Percentiles rank a stretch among this genome's conserved stretches.
Conservation (phyloP, 2,797 vertebrate species). For the Coregonus sp. region DNA sequence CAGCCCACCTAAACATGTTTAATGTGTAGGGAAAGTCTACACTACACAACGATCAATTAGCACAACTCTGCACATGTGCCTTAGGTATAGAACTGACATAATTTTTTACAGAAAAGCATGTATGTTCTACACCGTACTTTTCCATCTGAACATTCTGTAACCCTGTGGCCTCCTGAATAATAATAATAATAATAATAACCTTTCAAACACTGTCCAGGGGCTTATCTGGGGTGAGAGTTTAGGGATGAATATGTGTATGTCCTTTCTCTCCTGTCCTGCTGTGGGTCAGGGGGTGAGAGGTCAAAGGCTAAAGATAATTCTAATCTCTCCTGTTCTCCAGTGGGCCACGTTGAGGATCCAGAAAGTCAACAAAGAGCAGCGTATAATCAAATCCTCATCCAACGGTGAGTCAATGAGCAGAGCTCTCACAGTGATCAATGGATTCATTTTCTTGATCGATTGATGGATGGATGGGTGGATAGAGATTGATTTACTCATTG, state of each 20-base stretch:
- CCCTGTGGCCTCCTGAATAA: too few species aligned
- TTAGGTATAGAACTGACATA: too few species aligned
- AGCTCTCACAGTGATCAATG: neutral
- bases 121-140: too few species aligned
- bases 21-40: too few species aligned
- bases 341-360: constrained; percentile 94
- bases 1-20: too few species aligned
- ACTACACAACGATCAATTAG: too few species aligned
- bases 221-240: too few species aligned
- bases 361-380: constrained; percentile 71
- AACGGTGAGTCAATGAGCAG: constrained; percentile 59
- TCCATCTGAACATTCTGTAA: too few species aligned
- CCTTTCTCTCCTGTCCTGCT: neutral
- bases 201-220: too few species aligned
- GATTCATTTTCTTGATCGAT: neutral
- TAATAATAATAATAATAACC: too few species aligned
- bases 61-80: too few species aligned
- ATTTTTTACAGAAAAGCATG: too few species aligned
- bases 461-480: neutral
- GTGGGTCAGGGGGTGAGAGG: constrained; percentile 8
- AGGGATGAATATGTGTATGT: neutral
- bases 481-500: neutral
- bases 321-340: constrained; percentile 66
- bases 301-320: constrained; percentile 4
- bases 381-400: constrained; percentile 65